Conservation (phyloP, 2,797 vertebrate species). For the Acropternis orthonyx region DNA sequence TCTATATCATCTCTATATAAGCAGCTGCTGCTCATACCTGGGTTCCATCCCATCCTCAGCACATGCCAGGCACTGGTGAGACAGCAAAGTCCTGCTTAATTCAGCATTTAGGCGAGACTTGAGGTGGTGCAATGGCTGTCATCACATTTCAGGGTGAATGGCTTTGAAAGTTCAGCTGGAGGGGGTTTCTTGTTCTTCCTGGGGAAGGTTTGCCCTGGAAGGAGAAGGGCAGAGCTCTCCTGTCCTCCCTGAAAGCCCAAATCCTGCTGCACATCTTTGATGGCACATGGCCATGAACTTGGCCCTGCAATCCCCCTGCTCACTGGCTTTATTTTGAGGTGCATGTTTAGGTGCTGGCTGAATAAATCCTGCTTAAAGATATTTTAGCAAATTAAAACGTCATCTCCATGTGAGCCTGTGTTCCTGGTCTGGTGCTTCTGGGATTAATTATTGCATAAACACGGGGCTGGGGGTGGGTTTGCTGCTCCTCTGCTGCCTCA, state of each 20-base stretch:
- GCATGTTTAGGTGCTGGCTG: neutral
- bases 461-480: neutral
- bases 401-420: neutral
- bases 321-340: neutral
- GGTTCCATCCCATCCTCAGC: neutral
- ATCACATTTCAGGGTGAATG: neutral
- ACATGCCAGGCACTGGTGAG: neutral
- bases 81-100: neutral
- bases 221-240: too few species aligned
- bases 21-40: neutral
- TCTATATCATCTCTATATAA: accelerated
- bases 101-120: neutral
- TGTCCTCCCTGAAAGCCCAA: neutral
- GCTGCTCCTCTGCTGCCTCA: neutral
- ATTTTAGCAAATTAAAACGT: constrained; percentile 34
- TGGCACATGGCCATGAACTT: accelerated
- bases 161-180: neutral
- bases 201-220: neutral
- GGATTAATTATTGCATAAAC: constrained; percentile 38
- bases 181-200: accelerated
- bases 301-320: accelerated
- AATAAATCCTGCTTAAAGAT: neutral
- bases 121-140: neutral
- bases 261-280: accelerated
- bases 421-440: neutral